phyloP scores from a whole-genome alignment of 1,140 invertebrate species.

The Neodiprion lecontei region DNA sequence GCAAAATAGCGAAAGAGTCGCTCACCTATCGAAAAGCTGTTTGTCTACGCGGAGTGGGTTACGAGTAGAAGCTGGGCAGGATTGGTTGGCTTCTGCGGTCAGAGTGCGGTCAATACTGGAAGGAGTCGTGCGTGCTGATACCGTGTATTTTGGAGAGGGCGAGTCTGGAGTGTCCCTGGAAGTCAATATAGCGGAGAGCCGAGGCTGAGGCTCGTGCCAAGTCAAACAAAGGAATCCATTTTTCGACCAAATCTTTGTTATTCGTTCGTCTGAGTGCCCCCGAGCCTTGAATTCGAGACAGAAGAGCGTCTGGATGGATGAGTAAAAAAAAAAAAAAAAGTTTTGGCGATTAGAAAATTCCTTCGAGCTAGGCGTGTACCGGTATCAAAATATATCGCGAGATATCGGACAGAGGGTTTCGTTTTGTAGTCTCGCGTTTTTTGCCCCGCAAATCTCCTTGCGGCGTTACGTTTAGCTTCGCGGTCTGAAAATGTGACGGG shows the following conservation, averaged over 20 bases:
- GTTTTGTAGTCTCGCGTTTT: no score
- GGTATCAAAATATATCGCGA: no score
- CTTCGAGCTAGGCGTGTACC: no score
- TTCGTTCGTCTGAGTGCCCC: constrained; percentile 10
- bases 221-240: constrained; percentile 9
- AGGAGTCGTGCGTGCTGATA: constrained; percentile 48
- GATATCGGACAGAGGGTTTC: no score
- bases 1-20: no score
- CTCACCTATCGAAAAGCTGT: no score
- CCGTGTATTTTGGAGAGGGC: constrained; percentile 47
- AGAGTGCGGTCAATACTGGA: constrained; percentile 41
- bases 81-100: constrained; percentile 10
- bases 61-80: constrained; percentile 6
- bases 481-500: neutral
- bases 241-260: neutral
- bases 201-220: constrained; percentile 30
- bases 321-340: neutral
- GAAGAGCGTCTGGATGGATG: neutral
- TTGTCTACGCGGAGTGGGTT: neutral
- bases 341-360: no score
- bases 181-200: neutral
- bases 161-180: constrained; percentile 34
- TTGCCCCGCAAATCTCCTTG: no score
- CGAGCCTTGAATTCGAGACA: neutral
- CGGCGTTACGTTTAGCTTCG: no score